A percentile compares a stretch with the other conserved stretches of the same genome.
phyloP scores from a whole-genome alignment of 2,797 vertebrate genomes.

The Aratinga solstitialis region DNA sequence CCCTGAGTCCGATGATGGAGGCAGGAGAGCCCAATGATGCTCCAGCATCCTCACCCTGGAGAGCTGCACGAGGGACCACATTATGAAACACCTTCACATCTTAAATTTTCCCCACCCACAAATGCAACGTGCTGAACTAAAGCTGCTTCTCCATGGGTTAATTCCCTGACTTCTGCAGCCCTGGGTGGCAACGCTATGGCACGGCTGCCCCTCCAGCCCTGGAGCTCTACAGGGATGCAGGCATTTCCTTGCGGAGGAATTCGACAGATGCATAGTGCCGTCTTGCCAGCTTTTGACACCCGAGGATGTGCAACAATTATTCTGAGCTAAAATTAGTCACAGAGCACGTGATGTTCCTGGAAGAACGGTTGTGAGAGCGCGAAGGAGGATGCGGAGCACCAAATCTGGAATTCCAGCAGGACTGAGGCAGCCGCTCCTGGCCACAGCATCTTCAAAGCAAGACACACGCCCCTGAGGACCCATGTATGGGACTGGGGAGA shows the following conservation, averaged over 20 bases:
- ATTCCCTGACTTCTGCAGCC: background rate
- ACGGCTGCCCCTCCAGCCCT: background rate
- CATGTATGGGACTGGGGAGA: rapidly evolving
- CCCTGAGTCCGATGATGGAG: background rate
- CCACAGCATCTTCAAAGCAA: background rate
- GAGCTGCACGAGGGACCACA: rapidly evolving
- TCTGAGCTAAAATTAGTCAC: conserved; percentile 3
- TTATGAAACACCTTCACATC: rapidly evolving
- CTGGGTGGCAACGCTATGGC: background rate
- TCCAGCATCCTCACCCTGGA: background rate
- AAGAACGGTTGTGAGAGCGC: background rate
- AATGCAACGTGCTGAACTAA: rapidly evolving
- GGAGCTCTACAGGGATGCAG: background rate
- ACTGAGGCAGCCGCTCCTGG: background rate
- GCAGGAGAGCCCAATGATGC: rapidly evolving
- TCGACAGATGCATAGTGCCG: background rate
- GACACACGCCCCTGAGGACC: background rate
- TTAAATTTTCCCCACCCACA: background rate
- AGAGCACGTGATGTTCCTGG: conserved; percentile 41
- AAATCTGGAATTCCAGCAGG: background rate
- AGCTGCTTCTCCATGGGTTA: background rate
- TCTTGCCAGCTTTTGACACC: background rate
- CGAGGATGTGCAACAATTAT: conserved; percentile 24
- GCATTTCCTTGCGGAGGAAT: background rate
- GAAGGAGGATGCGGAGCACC: background rate